Base-by-base conservation (phyloP, 2,888 invertebrate species). In the Stenotaenia linearis region DNA sequence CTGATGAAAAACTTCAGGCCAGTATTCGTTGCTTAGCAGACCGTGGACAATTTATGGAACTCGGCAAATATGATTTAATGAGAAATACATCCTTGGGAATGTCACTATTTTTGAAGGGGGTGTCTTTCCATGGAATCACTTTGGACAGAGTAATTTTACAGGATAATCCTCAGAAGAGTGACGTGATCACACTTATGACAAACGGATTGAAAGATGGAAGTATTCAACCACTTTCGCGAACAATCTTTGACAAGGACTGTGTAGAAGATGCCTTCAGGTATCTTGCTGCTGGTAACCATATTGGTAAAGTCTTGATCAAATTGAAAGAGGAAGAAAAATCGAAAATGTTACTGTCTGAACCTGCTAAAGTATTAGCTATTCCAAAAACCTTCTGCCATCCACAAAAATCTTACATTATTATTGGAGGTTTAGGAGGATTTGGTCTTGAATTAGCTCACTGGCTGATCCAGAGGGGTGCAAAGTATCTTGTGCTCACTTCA, bases 1-100 rank as follows among this genome's bases (percentile, higher is more conserved):
- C 98, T 15, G 97, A 93, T 84, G 96, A 97, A 83, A 96, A 97
- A 88, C 89, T 99, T 80, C 95, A 93, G 86, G 97, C 98, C 4
- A 96, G 96, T 80, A 90, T 98, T 23, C 91, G 98, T 84, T 96
- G 98, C 85, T 89, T 98, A 81, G 97, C 96, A 0, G 89, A 91
- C 82, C 95, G 96, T 85, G 98, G 98, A 21, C 91, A 97, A 81
- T 99, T 99, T 90, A 89, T 98, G 82, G 98, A 99, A 89, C 98
- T 99, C 85, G 98, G 98, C 84, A 98, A 99, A 88, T 95, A 93
- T 83, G 98, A 99, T 88, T 89, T 99, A 82, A 94, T 96, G 82
- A 96, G 96, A 86, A 94, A 99, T 87, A 91, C 91, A 2, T 88
- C 91, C 15, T 87, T 96, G 56, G 86, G 97, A 79, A 98, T 98